A percentile compares a stretch with the other conserved stretches of the same genome.
These are phyloP conservation scores for Aphyosemion australe DNA, from an alignment of 2,113 vertebrate species.

Conservation along the genomic window DNA sequence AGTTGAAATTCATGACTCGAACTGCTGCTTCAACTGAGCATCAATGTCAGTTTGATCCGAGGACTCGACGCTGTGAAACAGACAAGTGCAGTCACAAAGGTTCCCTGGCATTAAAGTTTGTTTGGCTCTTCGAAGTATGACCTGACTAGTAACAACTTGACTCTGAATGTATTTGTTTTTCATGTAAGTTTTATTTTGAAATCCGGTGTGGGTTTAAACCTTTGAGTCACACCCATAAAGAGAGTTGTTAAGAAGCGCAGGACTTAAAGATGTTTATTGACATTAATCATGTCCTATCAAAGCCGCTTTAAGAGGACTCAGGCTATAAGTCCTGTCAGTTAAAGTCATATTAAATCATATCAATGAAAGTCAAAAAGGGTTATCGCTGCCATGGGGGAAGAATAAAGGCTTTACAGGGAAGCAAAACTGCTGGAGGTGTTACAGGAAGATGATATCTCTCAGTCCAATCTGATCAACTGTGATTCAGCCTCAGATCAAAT, in stretches of 20 bases:
- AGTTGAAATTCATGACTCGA: constrained; percentile 45
- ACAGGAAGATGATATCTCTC: constrained; percentile 1
- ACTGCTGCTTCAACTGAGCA: constrained; percentile 25
- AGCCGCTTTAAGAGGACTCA: constrained; percentile 13
- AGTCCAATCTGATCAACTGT: neutral
- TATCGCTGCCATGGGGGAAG: constrained; percentile 4
- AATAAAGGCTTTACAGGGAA: neutral
- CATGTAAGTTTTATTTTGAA: neutral
- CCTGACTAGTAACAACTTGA: constrained; percentile 7
- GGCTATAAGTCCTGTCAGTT: constrained; percentile 19
- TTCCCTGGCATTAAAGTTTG: constrained; percentile 28
- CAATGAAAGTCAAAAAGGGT: constrained; percentile 3
- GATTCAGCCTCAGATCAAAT: neutral
- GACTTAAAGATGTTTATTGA: constrained; percentile 28
- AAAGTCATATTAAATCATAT: constrained; percentile 32
- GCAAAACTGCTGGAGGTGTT: neutral
- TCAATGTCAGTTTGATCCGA: constrained; percentile 38
- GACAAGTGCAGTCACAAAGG: constrained; percentile 15
- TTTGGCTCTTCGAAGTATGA: constrained; percentile 10
- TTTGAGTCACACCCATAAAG: constrained; percentile 6
- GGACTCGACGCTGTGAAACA: constrained; percentile 24
- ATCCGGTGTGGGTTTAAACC: neutral
- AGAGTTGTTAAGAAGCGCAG: constrained; percentile 1
- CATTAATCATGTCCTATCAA: constrained; percentile 11
- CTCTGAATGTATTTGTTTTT: neutral